A percentile compares a stretch with the other conserved stretches of the same genome.
Evolutionary conservation across 2,888 invertebrate genomes (phyloP).

Genomic region (Nephrotoma flavescens): DNA sequence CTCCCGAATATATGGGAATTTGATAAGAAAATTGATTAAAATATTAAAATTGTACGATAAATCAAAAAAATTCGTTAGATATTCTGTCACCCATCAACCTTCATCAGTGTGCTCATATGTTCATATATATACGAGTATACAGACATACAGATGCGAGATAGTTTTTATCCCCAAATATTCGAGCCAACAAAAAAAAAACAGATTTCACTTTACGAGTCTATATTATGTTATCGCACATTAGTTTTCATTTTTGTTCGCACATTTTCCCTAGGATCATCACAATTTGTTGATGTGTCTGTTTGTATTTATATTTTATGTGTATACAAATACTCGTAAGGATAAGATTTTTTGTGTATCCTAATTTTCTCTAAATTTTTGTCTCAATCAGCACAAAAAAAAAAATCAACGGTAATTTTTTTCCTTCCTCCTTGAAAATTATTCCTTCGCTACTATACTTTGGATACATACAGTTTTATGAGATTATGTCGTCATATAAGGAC

Average conservation of each 20-base stretch:
- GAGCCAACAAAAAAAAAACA: background rate
- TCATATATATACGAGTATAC: background rate
- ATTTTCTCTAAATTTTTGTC: background rate
- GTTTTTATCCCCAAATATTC: background rate
- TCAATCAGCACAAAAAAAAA: background rate
- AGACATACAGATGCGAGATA: background rate
- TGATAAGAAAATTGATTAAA: background rate
- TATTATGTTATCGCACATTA: background rate
- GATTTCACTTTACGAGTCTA: background rate
- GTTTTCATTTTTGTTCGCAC: background rate
- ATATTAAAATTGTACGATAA: background rate
- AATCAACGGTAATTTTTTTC: background rate
- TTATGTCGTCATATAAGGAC: background rate
- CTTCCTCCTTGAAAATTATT: background rate
- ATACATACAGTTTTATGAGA: background rate
- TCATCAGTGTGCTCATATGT: background rate
- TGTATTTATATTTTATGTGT: background rate
- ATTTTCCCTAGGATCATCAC: background rate
- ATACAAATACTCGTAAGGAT: background rate
- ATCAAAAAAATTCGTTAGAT: background rate
- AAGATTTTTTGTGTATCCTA: background rate
- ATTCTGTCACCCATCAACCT: background rate
- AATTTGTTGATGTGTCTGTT: background rate
- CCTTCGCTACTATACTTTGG: background rate
- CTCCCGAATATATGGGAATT: background rate